Percentiles rank a stretch among this genome's conserved stretches.
Conservation (phyloP, 2,888 invertebrate species). For the Pemphredon lugubris region DNA sequence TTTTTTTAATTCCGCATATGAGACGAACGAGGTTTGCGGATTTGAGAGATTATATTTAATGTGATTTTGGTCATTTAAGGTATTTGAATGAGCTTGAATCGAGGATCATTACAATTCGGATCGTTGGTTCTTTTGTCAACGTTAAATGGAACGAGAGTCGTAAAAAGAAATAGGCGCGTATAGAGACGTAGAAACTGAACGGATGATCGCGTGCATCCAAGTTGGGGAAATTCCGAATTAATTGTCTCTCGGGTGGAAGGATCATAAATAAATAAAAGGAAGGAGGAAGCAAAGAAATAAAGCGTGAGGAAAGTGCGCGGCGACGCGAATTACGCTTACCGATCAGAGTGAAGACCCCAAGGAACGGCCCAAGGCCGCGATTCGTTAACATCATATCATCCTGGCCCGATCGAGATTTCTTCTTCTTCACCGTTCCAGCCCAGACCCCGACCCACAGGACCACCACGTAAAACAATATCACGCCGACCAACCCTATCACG, state of each 20-base stretch:
- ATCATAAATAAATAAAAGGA: not conserved
- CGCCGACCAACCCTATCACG: conserved; percentile 85
- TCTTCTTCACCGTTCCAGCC: conserved; percentile 76
- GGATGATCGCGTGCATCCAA: too few species aligned
- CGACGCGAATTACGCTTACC: conserved; percentile 80
- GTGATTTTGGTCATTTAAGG: too few species aligned
- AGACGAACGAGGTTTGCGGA: too few species aligned
- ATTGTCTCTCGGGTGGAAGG: too few species aligned
- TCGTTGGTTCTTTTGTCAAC: too few species aligned
- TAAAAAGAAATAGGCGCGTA: not conserved
- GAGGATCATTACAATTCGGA: too few species aligned
- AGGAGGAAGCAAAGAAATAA: not conserved
- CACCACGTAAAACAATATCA: conserved; percentile 86
- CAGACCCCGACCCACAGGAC: conserved; percentile 87
- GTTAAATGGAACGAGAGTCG: too few species aligned
- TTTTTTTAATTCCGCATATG: too few species aligned
- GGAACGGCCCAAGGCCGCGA: conserved; percentile 85
- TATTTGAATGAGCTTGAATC: too few species aligned
- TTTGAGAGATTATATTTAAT: too few species aligned
- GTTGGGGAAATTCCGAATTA: too few species aligned
- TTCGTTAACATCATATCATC: conserved; percentile 88
- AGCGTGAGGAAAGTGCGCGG: too few species aligned
- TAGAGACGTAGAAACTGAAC: not conserved
- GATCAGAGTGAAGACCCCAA: conserved; percentile 88
- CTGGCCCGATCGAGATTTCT: conserved; percentile 83